phyloP scores from a whole-genome alignment of 2,797 vertebrate species.

The Acipenser ruthenus region DNA sequence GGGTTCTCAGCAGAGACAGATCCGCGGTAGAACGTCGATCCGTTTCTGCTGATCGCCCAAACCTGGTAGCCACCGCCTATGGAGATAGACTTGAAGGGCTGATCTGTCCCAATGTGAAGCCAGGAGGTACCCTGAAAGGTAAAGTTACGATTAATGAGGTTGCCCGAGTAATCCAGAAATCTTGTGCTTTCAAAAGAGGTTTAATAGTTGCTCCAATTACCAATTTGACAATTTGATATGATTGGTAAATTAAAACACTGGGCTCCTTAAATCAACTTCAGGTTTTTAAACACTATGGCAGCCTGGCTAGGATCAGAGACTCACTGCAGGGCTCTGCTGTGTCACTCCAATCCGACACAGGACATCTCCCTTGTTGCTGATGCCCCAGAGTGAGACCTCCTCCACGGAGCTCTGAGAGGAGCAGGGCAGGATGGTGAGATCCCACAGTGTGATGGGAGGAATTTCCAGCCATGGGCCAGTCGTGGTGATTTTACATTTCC shows the following conservation, averaged over 20 bases:
- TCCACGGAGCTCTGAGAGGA: constrained; percentile 48
- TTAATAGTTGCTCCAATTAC: no score
- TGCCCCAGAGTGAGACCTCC: constrained; percentile 79
- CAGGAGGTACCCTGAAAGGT: constrained; percentile 78
- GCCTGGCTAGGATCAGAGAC: constrained; percentile 22
- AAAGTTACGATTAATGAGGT: background rate
- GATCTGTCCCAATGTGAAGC: constrained; percentile 93
- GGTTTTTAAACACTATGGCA: no score
- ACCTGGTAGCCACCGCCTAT: constrained; percentile 82
- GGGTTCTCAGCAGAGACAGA: constrained; percentile 75
- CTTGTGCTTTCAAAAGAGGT: background rate
- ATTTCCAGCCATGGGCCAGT: constrained; percentile 93
- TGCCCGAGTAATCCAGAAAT: background rate
- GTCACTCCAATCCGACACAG: constrained; percentile 86
- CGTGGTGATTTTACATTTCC: constrained; percentile 90
- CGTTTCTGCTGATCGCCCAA: constrained; percentile 87
- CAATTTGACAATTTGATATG: no score
- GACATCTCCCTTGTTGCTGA: constrained; percentile 94
- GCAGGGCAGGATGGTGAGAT: constrained; percentile 78
- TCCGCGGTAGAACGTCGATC: constrained; percentile 87
- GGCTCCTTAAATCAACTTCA: no score
- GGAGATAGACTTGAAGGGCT: constrained; percentile 86
- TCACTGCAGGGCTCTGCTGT: constrained; percentile 75
- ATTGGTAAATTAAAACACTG: no score
- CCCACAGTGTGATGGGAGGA: constrained; percentile 74